Percentiles rank a stretch among this genome's conserved stretches.
phyloP scores from a whole-genome alignment of 1,140 invertebrate species.

The Drosophila teissieri region DNA sequence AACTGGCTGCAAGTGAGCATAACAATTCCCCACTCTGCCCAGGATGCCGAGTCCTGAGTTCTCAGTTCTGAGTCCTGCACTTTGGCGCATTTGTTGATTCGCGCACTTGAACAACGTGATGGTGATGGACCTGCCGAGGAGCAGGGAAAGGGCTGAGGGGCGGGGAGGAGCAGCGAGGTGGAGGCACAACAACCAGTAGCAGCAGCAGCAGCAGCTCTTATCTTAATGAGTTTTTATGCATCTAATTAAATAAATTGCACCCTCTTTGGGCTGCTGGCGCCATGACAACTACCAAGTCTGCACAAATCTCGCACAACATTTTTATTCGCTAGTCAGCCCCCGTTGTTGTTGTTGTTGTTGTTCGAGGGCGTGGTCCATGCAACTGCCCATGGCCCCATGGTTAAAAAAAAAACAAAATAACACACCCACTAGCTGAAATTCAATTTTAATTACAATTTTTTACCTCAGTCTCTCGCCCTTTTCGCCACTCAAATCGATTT shows the following conservation, averaged over 20 bases:
- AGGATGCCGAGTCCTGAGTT: constrained; percentile 31
- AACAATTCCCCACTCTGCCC: constrained; percentile 68
- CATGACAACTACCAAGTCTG: constrained; percentile 66
- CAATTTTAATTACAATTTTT: constrained; percentile 80
- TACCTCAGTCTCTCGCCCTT: constrained; percentile 17
- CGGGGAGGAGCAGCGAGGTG: neutral
- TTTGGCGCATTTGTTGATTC: constrained; percentile 82
- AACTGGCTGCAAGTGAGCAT: constrained; percentile 75
- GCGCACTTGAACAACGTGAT: constrained; percentile 69
- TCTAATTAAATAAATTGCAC: constrained; percentile 84
- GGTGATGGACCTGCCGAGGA: neutral
- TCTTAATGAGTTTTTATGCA: constrained; percentile 84
- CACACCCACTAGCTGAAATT: constrained; percentile 70
- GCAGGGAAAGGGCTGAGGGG: neutral
- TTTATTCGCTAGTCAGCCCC: constrained; percentile 8
- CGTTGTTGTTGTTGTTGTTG: constrained; percentile 1
- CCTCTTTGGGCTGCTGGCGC: constrained; percentile 49
- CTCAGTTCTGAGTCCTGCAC: constrained; percentile 50
- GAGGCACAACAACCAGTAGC: constrained; percentile 27
- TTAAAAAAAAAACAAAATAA: constrained; percentile 16
- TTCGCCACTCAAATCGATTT: constrained; percentile 69
- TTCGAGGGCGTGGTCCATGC: constrained; percentile 19
- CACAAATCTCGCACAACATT: constrained; percentile 27
- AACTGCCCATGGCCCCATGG: constrained; percentile 37
- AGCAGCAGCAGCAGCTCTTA: constrained; percentile 64